A percentile compares a stretch with the other conserved stretches of the same genome.
phyloP scores from a whole-genome alignment of 2,797 vertebrate species.

The Pagetopsis macropterus region DNA sequence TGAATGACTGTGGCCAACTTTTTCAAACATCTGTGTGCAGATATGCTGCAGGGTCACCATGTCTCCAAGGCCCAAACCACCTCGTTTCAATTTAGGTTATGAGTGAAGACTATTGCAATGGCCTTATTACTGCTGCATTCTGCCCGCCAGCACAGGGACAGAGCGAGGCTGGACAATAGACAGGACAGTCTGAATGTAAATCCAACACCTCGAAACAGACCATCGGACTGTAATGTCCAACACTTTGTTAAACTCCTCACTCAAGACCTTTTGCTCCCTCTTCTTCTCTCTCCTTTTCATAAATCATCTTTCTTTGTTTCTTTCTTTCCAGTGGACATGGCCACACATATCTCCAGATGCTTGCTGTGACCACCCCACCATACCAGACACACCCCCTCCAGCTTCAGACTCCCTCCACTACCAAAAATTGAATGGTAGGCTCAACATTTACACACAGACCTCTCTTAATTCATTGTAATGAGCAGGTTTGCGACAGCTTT shows the following conservation, averaged over 20 bases:
- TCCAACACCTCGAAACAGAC: conserved; percentile 64
- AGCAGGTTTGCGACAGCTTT: conserved; percentile 80
- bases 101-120: conserved; percentile 71
- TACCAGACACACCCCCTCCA: conserved; percentile 75
- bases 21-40: conserved; percentile 59
- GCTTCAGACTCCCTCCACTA: conserved; percentile 71
- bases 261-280: conserved; percentile 29
- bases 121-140: conserved; percentile 65
- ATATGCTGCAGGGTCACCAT: conserved; percentile 57
- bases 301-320: conserved; percentile 44
- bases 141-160: conserved; percentile 49
- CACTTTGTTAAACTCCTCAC: conserved; percentile 36
- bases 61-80: conserved; percentile 59
- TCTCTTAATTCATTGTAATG: conserved; percentile 83
- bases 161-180: conserved; percentile 55
- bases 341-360: conserved; percentile 77
- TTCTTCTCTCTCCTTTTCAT: conserved; percentile 51
- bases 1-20: conserved; percentile 46
- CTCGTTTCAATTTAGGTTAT: conserved; percentile 70
- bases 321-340: conserved; percentile 62
- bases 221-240: conserved; percentile 34
- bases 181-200: conserved; percentile 54
- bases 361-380: conserved; percentile 64
- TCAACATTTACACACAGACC: conserved; percentile 75
- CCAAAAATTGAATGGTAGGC: conserved; percentile 79